These are phyloP conservation scores for Tenthredo distinguenda DNA, from an alignment of 2,888 invertebrate species.

Conservation along the genomic window DNA sequence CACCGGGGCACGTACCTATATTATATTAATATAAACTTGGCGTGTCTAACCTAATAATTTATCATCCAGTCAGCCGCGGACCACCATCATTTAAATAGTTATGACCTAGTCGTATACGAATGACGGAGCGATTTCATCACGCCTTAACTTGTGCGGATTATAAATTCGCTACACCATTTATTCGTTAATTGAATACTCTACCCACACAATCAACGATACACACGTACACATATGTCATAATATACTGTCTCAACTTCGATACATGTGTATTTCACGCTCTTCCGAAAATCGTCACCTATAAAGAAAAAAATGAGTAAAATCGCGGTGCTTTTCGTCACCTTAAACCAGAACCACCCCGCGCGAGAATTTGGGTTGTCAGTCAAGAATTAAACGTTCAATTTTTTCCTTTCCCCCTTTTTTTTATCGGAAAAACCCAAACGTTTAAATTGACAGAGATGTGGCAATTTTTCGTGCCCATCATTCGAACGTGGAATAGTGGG, in stretches of 20 bases:
- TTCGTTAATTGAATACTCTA: conserved; percentile 66
- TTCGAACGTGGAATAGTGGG: too few relatives aligned
- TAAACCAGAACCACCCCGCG: too few relatives aligned
- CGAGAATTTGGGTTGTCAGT: too few relatives aligned
- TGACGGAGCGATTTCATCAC: conserved; percentile 73
- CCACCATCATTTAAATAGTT: conserved; percentile 73
- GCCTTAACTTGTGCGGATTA: conserved; percentile 73
- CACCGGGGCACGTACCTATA: conserved; percentile 31
- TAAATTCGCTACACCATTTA: conserved; percentile 71
- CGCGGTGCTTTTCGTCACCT: not conserved
- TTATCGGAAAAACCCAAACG: too few relatives aligned
- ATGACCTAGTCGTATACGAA: conserved; percentile 69
- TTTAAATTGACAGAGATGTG: too few relatives aligned
- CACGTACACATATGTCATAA: not conserved
- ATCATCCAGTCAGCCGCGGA: conserved; percentile 60
- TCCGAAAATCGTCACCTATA: not conserved
- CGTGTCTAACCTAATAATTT: conserved; percentile 76
- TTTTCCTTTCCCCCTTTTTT: too few relatives aligned
- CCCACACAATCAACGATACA: not conserved
- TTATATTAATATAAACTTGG: conserved; percentile 73
- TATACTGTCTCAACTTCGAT: conserved; percentile 53
- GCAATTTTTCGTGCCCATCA: too few relatives aligned
- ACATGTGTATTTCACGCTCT: not conserved
- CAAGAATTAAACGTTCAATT: too few relatives aligned
- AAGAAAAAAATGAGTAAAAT: not conserved